Percentiles rank a stretch among this genome's conserved stretches.
phyloP scores from a whole-genome alignment of 2,888 invertebrate genomes.

The Trilocha varians region DNA sequence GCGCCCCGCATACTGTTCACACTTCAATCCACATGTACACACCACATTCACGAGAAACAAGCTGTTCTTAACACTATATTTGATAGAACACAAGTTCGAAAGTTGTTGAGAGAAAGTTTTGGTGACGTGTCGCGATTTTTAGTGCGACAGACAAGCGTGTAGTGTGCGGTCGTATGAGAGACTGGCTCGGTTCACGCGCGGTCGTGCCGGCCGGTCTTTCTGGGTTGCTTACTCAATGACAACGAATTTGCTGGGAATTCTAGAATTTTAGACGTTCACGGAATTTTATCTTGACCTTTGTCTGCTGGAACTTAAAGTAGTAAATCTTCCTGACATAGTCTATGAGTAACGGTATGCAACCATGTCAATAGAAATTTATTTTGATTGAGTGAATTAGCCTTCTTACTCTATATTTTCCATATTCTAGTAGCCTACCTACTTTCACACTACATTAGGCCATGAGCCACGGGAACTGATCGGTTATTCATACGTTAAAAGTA shows the following conservation, averaged over 20 bases:
- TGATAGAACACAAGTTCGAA: conserved; percentile 27
- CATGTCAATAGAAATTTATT: too few relatives aligned
- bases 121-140: conserved; percentile 43
- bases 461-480: too few relatives aligned
- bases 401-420: too few relatives aligned
- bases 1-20: conserved; percentile 63
- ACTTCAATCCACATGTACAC: conserved; percentile 63
- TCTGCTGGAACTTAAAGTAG: not conserved
- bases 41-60: conserved; percentile 38
- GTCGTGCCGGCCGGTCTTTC: conserved; percentile 28
- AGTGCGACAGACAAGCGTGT: conserved; percentile 18
- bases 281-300: not conserved
- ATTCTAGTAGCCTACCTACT: too few relatives aligned
- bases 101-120: conserved; percentile 60
- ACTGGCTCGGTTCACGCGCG: conserved; percentile 31
- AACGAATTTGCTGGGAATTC: not conserved
- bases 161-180: conserved; percentile 35
- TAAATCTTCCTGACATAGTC: too few relatives aligned
- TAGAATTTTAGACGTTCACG: not conserved
- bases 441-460: too few relatives aligned
- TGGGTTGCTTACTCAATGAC: conserved; percentile 29
- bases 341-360: too few relatives aligned
- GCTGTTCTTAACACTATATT: conserved; percentile 12
- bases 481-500: too few relatives aligned
- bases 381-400: too few relatives aligned